A percentile compares a stretch with the other conserved stretches of the same genome.
Evolutionary conservation across 2,888 invertebrate genomes (phyloP).

Genomic region (Noctua comes): DNA sequence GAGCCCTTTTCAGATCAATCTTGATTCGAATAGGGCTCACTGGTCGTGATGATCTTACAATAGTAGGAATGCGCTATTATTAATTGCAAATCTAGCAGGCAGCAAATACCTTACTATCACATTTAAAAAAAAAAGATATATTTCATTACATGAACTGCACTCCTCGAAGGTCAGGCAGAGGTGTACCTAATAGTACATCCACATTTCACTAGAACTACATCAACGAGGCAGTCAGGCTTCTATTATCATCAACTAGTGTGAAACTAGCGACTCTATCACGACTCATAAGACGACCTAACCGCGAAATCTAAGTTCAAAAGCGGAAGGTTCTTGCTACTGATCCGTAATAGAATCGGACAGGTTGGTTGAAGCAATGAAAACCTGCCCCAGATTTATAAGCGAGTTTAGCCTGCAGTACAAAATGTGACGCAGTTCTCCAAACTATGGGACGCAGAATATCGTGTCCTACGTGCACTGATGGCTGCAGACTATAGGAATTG

Average conservation of each 20-base stretch:
- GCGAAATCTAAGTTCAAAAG: too few relatives aligned
- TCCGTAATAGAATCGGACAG: background rate
- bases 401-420: too few relatives aligned
- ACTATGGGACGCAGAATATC: background rate
- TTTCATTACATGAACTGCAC: background rate
- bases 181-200: too few relatives aligned
- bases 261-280: too few relatives aligned
- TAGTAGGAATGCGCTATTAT: background rate
- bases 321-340: too few relatives aligned
- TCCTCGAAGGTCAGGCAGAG: background rate
- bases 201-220: too few relatives aligned
- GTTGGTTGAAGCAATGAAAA: background rate
- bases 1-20: background rate
- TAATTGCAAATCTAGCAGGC: background rate
- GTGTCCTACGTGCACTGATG: too few relatives aligned
- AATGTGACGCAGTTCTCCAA: background rate
- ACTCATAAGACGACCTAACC: too few relatives aligned
- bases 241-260: too few relatives aligned
- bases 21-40: background rate
- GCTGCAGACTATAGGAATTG: background rate
- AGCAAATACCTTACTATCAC: background rate
- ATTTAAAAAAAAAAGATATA: background rate
- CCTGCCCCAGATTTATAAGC: background rate
- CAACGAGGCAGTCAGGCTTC: background rate
- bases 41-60: background rate